Base-by-base conservation (phyloP, 2,113 vertebrate species). In the Ariopsis seemanni region DNA sequence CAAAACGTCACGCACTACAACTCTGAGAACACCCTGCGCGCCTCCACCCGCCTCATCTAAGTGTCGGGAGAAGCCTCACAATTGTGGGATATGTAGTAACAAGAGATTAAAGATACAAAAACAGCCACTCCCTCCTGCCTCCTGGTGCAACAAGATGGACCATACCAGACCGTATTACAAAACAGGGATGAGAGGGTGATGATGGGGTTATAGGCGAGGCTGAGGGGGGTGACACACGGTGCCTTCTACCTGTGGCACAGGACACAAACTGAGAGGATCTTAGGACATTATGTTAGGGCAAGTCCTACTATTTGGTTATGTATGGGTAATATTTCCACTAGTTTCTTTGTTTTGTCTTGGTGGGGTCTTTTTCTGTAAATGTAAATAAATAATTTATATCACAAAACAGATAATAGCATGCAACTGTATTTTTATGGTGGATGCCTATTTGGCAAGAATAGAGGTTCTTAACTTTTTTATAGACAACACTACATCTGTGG, bases 331-430 rank as follows among this genome's bases (percentile, higher is more conserved):
- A 97, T 98, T 99, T 99, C 97, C 97, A 98, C 97, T 98, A 99
- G 98, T 98, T 96, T 97, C 97, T 95, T 95, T 94, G 93, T 97
- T 98, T 85, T 99, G 98, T 99, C 97, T 99, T 97, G 97, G 97
- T 98, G 96, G 94, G 94, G 96, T 99, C 93, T 97, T 98, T 96
- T 99, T 99, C 98, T 99, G 98, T 99, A 98, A 88, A 99, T 99
- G 98, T 99, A 99, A 99, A 99, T 99, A 99, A 99, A 99, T 98
- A 98, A 99, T 99, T 99, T 99, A 99, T 99, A 99, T 99, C 98
- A 98, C 96, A 91, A 95, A 94, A 90, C 91, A 91, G 92, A 89
- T 75, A 67, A 67, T 79, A 78, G 60, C 75, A 86, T 71, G 50
- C 77, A 22, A 83, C 75, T 77, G 58, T 83, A 86, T 79, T 87